Conservation (phyloP, 2,113 vertebrate genomes). For the Empidonax alnorum region DNA sequence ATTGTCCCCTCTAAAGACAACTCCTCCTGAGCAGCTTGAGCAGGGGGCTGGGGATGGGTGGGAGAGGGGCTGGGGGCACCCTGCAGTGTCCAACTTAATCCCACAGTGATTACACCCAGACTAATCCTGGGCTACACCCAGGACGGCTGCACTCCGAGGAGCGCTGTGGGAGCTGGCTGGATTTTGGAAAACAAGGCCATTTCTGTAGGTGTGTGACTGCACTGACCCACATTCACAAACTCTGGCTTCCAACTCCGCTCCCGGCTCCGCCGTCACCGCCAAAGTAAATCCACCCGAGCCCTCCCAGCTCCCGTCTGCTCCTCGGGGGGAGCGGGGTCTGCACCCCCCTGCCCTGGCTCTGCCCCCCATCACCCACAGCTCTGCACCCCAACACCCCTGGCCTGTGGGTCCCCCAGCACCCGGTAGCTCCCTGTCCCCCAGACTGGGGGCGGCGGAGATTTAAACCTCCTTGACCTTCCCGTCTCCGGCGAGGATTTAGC, state of each 20-base stretch:
- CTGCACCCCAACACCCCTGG: not conserved
- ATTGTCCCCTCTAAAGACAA: not conserved
- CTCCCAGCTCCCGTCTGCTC: not conserved
- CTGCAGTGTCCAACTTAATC: not conserved
- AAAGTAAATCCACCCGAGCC: not conserved
- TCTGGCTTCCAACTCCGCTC: not conserved
- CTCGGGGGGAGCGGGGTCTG: not conserved
- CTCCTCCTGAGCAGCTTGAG: not conserved
- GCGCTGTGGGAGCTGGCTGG: not conserved
- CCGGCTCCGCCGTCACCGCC: not conserved
- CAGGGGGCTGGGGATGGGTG: not conserved
- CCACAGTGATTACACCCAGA: not conserved
- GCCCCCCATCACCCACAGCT: not conserved
- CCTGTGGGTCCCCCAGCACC: not conserved
- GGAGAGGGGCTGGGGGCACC: not conserved
- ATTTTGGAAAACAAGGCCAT: slow-evolving; percentile 8
- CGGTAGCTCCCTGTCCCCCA: not conserved
- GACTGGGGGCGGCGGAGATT: not conserved
- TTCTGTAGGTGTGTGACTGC: slow-evolving; percentile 39
- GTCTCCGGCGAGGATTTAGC: not conserved
- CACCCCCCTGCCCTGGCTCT: not conserved
- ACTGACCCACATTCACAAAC: slow-evolving; percentile 13
- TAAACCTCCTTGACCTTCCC: not conserved
- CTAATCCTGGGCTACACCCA: fast-evolving
- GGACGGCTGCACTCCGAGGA: not conserved